These are phyloP conservation scores for Radopholus similis DNA, from an alignment of 1,140 invertebrate genomes.

Conservation along the genomic window DNA sequence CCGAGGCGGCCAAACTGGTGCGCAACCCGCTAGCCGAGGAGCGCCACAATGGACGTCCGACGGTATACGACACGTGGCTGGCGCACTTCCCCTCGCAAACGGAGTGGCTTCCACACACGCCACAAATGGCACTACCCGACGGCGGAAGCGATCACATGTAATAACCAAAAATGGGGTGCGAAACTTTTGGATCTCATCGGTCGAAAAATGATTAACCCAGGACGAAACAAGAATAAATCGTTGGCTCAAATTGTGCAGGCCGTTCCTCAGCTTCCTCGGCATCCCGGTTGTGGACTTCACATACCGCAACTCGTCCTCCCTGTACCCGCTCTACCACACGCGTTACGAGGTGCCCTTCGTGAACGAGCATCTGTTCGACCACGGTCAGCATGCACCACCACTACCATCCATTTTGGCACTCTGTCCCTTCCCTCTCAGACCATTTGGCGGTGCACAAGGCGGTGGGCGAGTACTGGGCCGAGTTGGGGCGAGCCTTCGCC, in stretches of 20 bases:
- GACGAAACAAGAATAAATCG: not conserved
- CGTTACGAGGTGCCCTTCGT: conserved; percentile 62
- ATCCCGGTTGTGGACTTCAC: conserved; percentile 58
- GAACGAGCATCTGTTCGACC: conserved; percentile 61
- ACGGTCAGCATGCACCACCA: conserved; percentile 12
- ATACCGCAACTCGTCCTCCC: conserved; percentile 22
- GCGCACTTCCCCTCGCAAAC: conserved; percentile 2
- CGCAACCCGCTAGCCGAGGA: conserved; percentile 47
- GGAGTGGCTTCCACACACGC: conserved; percentile 16
- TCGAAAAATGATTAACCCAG: not conserved
- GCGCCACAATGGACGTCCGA: conserved; percentile 35
- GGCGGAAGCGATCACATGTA: conserved; percentile 59
- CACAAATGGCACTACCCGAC: conserved; percentile 47
- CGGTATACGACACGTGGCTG: conserved; percentile 56
- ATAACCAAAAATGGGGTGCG: not conserved
- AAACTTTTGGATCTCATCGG: not conserved
- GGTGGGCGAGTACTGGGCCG: conserved; percentile 57
- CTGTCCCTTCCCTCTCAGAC: not conserved
- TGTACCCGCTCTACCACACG: conserved; percentile 63
- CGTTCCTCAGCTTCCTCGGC: conserved; percentile 58
- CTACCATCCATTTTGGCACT: not conserved
- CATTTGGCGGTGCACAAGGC: conserved; percentile 53
- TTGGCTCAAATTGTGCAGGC: conserved; percentile 33
- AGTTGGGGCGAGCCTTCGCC: conserved; percentile 59
- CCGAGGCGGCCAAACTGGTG: conserved; percentile 50